Percentiles rank a stretch among this genome's conserved stretches.
Conservation (phyloP, 2,113 vertebrate genomes). For the Kryptolebias marmoratus region DNA sequence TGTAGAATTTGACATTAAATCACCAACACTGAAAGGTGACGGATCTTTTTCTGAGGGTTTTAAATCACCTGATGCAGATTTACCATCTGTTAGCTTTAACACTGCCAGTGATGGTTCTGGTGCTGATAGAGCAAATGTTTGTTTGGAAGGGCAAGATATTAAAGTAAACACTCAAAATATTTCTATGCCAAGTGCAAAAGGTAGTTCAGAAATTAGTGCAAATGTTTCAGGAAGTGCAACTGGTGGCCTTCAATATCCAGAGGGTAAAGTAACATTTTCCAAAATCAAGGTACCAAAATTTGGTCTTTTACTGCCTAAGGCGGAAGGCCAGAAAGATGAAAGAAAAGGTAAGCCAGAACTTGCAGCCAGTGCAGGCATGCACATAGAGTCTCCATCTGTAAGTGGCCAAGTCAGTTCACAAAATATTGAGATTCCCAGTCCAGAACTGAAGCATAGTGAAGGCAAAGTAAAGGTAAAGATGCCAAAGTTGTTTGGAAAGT, state of each 20-base stretch:
- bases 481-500: constrained; percentile 91
- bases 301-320: constrained; percentile 79
- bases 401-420: constrained; percentile 50
- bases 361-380: constrained; percentile 48
- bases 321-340: constrained; percentile 68
- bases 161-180: constrained; percentile 78
- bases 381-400: constrained; percentile 53
- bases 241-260: constrained; percentile 71
- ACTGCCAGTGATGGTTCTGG: constrained; percentile 55
- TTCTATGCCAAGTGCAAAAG: constrained; percentile 71
- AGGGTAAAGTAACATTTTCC: constrained; percentile 77
- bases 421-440: constrained; percentile 78
- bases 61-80: constrained; percentile 70
- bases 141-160: constrained; percentile 73
- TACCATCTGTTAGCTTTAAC: constrained; percentile 36
- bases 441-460: constrained; percentile 79
- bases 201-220: constrained; percentile 45
- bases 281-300: constrained; percentile 88
- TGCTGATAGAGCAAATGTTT: constrained; percentile 46
- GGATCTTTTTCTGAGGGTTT: constrained; percentile 69
- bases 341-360: constrained; percentile 61
- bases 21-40: constrained; percentile 83
- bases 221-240: constrained; percentile 34
- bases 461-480: constrained; percentile 90
- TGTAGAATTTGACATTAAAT: constrained; percentile 93